Evolutionary conservation across 92 coral and sea anemone genomes (phyloP).

Genomic region (Epizoanthus fatuus): DNA sequence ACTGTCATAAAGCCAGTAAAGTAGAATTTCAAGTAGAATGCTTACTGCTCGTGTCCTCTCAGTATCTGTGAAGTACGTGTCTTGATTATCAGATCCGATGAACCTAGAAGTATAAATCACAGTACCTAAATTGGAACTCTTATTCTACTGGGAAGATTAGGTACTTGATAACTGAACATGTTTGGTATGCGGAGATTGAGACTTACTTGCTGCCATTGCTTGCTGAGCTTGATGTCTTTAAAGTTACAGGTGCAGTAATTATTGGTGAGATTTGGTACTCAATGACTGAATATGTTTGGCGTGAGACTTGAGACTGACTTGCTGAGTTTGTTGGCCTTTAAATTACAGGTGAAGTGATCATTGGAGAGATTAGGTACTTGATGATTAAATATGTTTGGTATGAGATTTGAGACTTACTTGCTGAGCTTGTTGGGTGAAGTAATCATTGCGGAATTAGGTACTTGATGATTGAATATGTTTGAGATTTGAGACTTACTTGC

Average conservation of each 20-base stretch:
- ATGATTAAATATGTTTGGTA: background rate
- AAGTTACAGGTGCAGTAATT: slow-evolving; percentile 78
- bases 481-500: slow-evolving; percentile 69
- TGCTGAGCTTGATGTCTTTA: too few relatives aligned
- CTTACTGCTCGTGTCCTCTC: slow-evolving; percentile 97
- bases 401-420: slow-evolving; percentile 68
- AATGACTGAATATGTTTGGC: background rate
- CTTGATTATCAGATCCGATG: slow-evolving; percentile 97
- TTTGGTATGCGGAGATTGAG: too few relatives aligned
- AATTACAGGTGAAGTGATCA: slow-evolving; percentile 95
- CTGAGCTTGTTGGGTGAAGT: slow-evolving; percentile 92
- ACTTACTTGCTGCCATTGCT: slow-evolving; percentile 91
- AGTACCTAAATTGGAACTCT: too few relatives aligned
- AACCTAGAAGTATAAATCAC: slow-evolving; percentile 60
- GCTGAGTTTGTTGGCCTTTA: slow-evolving; percentile 92
- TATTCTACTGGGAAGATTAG: too few relatives aligned
- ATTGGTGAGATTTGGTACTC: too few relatives aligned
- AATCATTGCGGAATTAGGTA: slow-evolving; percentile 3
- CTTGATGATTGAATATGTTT: background rate
- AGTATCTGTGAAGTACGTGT: slow-evolving; percentile 94
- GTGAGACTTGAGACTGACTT: slow-evolving; percentile 62
- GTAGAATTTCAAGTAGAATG: background rate
- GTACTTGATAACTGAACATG: background rate
- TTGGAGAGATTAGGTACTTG: slow-evolving; percentile 77
- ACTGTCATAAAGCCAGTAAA: too few relatives aligned